These are phyloP conservation scores for Galleria mellonella DNA, from an alignment of 1,140 invertebrate species.

Conservation along the genomic window DNA sequence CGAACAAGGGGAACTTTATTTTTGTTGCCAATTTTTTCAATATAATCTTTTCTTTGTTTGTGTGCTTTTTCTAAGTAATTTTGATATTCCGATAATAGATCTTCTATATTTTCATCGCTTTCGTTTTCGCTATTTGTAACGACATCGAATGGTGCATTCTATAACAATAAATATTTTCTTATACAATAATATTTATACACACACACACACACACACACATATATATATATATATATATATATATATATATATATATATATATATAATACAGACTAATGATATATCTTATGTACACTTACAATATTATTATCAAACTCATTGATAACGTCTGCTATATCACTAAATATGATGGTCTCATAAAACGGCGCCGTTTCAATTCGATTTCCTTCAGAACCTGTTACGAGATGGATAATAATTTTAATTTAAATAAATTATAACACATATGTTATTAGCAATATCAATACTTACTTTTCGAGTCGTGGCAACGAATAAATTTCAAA, in stretches of 20 bases:
- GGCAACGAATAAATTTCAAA: slow-evolving; percentile 14
- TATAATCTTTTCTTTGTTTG: slow-evolving; percentile 39
- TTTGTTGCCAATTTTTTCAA: slow-evolving; percentile 23
- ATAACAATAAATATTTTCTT: slow-evolving; percentile 13
- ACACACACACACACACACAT: too few relatives aligned
- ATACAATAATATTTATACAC: neutral
- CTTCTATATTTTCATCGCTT: slow-evolving; percentile 50
- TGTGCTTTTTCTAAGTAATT: slow-evolving; percentile 56
- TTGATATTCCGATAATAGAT: slow-evolving; percentile 53
- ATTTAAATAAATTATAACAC: slow-evolving; percentile 18
- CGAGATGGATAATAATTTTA: slow-evolving; percentile 8
- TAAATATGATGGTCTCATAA: slow-evolving; percentile 54
- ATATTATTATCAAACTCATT: slow-evolving; percentile 49
- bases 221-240: too few relatives aligned
- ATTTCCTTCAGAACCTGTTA: slow-evolving; percentile 25
- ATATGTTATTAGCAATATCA: slow-evolving; percentile 3
- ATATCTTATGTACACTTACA: slow-evolving; percentile 44
- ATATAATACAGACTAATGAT: too few relatives aligned
- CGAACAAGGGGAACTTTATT: slow-evolving; percentile 44
- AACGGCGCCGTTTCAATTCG: slow-evolving; percentile 34
- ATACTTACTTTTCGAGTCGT: slow-evolving; percentile 40
- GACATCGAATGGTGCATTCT: slow-evolving; percentile 32
- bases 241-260: too few relatives aligned
- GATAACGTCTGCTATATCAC: slow-evolving; percentile 53
- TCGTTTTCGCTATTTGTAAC: slow-evolving; percentile 35